Percentiles rank a stretch among this genome's conserved stretches.
Evolutionary conservation across 2,888 invertebrate species (phyloP).

Genomic region (Pachycephus smyrnensis): DNA sequence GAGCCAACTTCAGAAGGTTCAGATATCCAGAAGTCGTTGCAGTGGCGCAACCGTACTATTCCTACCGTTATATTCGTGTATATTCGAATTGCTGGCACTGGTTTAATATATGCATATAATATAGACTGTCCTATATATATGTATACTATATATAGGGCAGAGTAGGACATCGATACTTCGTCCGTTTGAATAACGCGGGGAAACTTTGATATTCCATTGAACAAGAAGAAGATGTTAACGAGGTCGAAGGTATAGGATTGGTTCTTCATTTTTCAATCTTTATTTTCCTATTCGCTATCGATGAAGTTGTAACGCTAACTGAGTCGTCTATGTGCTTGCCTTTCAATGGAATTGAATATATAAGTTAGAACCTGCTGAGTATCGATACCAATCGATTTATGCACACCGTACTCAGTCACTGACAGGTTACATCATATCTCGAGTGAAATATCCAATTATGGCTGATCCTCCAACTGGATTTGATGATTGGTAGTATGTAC

Average conservation of each 20-base stretch:
- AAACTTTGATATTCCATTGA: conserved; percentile 27
- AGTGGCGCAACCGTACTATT: background rate
- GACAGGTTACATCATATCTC: conserved; percentile 6
- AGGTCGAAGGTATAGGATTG: conserved; percentile 30
- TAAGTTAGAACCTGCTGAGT: background rate
- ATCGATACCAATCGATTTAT: conserved; percentile 5
- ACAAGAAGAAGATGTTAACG: conserved; percentile 46
- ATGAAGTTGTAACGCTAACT: background rate
- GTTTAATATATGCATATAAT: background rate
- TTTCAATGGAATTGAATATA: conserved; percentile 3
- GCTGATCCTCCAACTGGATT: background rate
- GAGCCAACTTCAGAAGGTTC: conserved; percentile 44
- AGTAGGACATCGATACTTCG: background rate
- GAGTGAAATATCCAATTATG: conserved; percentile 4
- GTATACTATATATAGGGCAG: background rate
- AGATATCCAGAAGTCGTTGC: background rate
- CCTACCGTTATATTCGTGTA: background rate
- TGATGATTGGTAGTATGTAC: background rate
- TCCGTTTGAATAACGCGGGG: background rate
- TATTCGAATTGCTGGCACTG: background rate
- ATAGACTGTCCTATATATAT: background rate
- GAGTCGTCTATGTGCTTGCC: background rate
- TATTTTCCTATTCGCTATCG: background rate
- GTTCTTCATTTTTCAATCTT: background rate
- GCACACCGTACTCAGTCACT: conserved; percentile 1